A percentile compares a stretch with the other conserved stretches of the same genome.
phyloP scores from a whole-genome alignment of 2,888 invertebrate genomes.

The Zhuqinia jingwanae region DNA sequence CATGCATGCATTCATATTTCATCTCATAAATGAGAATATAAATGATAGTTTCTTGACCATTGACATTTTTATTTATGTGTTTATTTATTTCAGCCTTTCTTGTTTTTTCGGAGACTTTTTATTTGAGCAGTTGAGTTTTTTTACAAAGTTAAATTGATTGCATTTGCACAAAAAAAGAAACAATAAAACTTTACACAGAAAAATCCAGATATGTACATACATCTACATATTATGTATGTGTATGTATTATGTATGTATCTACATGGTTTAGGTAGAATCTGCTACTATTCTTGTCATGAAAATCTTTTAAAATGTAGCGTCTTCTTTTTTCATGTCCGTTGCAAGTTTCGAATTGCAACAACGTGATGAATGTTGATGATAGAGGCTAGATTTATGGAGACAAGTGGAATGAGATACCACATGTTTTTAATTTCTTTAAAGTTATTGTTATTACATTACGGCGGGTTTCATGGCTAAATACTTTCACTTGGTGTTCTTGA shows the following conservation, averaged over 20 bases:
- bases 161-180: no score
- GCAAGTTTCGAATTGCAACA: neutral
- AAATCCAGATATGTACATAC: no score
- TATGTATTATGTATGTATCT: no score
- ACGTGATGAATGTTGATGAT: slow-evolving; percentile 57
- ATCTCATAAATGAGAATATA: neutral
- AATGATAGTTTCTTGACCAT: neutral
- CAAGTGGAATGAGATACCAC: slow-evolving; percentile 56
- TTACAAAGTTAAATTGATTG: no score
- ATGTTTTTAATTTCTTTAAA: slow-evolving; percentile 54
- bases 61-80: no score
- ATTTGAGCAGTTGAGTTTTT: no score
- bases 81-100: no score
- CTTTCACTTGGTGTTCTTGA: slow-evolving; percentile 1
- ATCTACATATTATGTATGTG: no score
- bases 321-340: neutral
- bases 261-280: neutral
- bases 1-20: neutral
- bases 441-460: slow-evolving; percentile 40
- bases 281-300: neutral
- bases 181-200: no score
- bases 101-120: no score
- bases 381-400: slow-evolving; percentile 63
- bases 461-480: slow-evolving; percentile 3
- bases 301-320: neutral